Conservation (phyloP, 2,797 vertebrate species). For the Limnodromus scolopaceus region DNA sequence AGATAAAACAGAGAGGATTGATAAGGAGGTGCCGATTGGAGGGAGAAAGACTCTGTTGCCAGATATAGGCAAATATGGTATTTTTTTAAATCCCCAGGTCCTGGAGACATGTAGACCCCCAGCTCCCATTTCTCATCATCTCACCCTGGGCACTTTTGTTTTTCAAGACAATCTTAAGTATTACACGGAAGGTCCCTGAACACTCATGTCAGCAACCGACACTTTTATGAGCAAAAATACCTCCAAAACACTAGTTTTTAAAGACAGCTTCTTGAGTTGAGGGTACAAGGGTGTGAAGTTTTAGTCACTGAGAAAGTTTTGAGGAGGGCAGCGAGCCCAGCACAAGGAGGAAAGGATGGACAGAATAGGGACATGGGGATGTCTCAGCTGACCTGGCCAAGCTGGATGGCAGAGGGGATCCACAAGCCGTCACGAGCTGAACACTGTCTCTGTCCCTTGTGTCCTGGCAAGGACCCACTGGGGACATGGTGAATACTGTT, state of each 20-base stretch:
- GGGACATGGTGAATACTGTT: not conserved
- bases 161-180: not conserved
- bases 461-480: not conserved
- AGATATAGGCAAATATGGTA: not conserved
- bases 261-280: not conserved
- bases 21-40: not conserved
- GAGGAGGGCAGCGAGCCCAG: not conserved
- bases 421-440: fast-evolving
- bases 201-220: not conserved
- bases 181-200: not conserved
- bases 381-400: not conserved
- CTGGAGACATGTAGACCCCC: not conserved
- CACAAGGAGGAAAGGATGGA: not conserved
- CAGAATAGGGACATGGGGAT: too few species aligned
- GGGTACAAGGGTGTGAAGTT: not conserved
- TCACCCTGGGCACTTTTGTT: not conserved
- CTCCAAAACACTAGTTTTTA: not conserved
- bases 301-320: not conserved
- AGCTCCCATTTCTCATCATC: not conserved
- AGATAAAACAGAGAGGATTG: fast-evolving
- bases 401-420: not conserved
- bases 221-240: not conserved
- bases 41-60: not conserved
- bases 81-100: not conserved
- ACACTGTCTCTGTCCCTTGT: not conserved